Base-by-base conservation (phyloP, 2,888 invertebrate genomes). In the Smittia aterrima region DNA sequence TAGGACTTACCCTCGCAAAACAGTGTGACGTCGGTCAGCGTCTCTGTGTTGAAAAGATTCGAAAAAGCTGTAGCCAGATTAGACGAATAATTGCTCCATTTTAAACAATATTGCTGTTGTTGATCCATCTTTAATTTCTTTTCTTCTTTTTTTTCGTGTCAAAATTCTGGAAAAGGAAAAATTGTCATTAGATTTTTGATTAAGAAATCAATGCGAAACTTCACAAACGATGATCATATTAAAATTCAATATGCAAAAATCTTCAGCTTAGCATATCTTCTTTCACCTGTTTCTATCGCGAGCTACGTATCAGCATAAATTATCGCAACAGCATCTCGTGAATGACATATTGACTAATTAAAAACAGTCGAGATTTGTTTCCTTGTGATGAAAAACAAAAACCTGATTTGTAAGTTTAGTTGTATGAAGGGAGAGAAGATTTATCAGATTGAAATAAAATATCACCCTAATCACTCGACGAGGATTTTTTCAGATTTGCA, bases 61-160 rank as follows among this genome's bases (percentile, higher is more conserved):
- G 93, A 93, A 86, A 94, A 95, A 80, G 94, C 92, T 80, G 93
- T 92, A 80, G 94, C 93, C 85, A 95, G 87, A 86, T 95, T 95
- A 81, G 92, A 93, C 83, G 94, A 94, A 85, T 94, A 95, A 87
- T 93, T 94, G 89, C 94, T 95, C 95, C 95, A 95, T 88, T 95
- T 94, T 81, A 95, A 88, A 87, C 94, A 94, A 86, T 94, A 95
- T 86, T 95, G 94, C 86, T 94, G 95, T 87, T 94, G 93, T 83
- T 92, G 90, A 89, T 93, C 93, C 94, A 94, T 94, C 85, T 90
- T 91, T 88, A 88, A 86, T 86, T 85, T 86, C 87, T 84, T 86
- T 85, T 41, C 3, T 24, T 16, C 9, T 67, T 24, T 11, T n/a
- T 70, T 24, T 64, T 24, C 64, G 64, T 64, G 64, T 64, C 64